Conservation (phyloP, 2,113 vertebrate genomes). For the Antechinus flavipes region DNA sequence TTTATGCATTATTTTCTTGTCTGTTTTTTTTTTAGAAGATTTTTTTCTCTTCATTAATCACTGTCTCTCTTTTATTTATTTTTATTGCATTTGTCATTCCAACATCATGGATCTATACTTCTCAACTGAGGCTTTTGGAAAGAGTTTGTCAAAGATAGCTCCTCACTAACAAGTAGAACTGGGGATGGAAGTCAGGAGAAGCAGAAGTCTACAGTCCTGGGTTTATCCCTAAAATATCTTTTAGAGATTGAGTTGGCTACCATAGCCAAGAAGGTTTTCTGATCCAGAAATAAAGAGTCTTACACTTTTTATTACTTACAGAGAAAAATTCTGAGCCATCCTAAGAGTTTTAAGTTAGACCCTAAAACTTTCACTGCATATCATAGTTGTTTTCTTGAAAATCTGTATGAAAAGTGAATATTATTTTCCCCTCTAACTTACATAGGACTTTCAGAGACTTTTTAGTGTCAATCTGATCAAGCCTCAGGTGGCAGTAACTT, state of each 20-base stretch:
- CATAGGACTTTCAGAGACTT: not conserved
- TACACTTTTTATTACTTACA: not conserved
- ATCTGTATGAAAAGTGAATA: not conserved
- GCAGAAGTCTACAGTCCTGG: not conserved
- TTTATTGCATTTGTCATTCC: not conserved
- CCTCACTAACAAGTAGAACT: not conserved
- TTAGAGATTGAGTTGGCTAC: not conserved
- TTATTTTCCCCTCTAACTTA: not conserved
- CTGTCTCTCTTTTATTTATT: not conserved
- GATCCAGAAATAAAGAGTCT: not conserved
- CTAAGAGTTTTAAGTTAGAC: not conserved
- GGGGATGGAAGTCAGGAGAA: not conserved
- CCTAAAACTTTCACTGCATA: not conserved
- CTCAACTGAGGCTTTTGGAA: not conserved
- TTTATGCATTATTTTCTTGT: not conserved
- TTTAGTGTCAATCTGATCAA: not conserved
- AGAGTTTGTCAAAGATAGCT: not conserved
- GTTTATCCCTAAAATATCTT: not conserved
- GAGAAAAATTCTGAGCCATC: not conserved
- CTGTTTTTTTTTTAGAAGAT: not conserved
- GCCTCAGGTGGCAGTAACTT: not conserved
- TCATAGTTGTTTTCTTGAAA: not conserved
- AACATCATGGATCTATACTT: not conserved
- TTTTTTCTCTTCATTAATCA: not conserved
- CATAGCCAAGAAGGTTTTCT: not conserved